Base-by-base conservation (phyloP, 2,797 vertebrate species). In the Graptemys geographica region DNA sequence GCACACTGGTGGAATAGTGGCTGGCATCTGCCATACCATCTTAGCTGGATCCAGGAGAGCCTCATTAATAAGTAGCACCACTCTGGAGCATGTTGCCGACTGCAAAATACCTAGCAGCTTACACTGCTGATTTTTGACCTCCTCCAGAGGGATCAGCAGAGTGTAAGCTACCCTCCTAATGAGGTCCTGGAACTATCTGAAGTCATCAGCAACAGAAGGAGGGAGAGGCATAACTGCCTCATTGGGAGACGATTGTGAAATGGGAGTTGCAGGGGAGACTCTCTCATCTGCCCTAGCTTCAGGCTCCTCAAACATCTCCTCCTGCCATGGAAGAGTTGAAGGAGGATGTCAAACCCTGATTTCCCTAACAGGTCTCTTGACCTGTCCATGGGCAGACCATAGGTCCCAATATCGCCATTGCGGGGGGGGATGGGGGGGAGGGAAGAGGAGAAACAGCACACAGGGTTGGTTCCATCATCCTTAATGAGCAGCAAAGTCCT, bases 351-450 rank as follows among this genome's bases (percentile, higher is more conserved):
- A 65, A 65, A n/a, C 16, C 16, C 62, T 10, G 16, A 65, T n/a
- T 10, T 65, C 62, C 62, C 59, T 62, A 62, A 33, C 13, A 4
- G 33, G 33, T n/a, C 33, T 65, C 33, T n/a, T 65, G 62, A 65
- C 19, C 8, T n/a, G 62, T n/a, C 8, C 33, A 65, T n/a, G 33
- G 59, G 62, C 62, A n/a, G 16, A n/a, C 8, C 33, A 19, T 19
- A 18, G 16, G 28, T 65, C 62, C 18, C 16, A n/a, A 10, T 19
- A 65, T 21, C 1, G 31, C 33, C 33, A 65, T 10, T 65, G 33
- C 33, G 0, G 52, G 4, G 23, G 23, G 55, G 21, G 41, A 41
- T 41, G 41, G 41, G 41, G 2, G 9, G 9, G 4, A 18, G 8
- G 33, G 51, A 41, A 41, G 41, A 51, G 51, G 15, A 5, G 15